Base-by-base conservation (phyloP, 2,888 invertebrate species). In the Protophormia terraenovae region DNA sequence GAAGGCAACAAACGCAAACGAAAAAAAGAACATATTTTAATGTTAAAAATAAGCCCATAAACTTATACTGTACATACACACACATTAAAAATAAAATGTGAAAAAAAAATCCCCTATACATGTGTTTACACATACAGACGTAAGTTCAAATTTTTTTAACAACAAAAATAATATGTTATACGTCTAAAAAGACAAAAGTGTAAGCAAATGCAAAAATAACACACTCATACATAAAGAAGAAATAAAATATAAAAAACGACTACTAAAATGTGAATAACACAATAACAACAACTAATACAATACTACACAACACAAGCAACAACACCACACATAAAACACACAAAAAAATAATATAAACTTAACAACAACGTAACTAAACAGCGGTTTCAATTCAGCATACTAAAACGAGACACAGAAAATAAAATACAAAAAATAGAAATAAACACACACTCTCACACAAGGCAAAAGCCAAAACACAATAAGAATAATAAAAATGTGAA, bases 151-250 rank as follows among this genome's bases (percentile, higher is more conserved):
- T 19, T 32, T 5, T 60, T 62, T 73, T 8, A 19, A 47, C 4
- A 53, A 53, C 14, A 22, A 41, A 41, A 22, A 3, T 22, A 16
- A 14, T n/a, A 47, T 71, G 60, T 60, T 60, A 47, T 78, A n/a
- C 27, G 19, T 78, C 38, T 19, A 50, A 67, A 53, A n/a, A 60
- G 24, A 12, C 32, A 38, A 78, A 69, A 55, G n/a, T 76, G 47
- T 67, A 72, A 73, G 47, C 82, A 69, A 85, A 82, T 69, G 77
- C 82, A 77, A 85, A 83, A 85, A 78, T 76, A 78, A 73, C 38
- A 81, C 66, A 64, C 66, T 77, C 16, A 60, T 72, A 41, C 6
- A n/a, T 5, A 38, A n/a, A 67, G 16, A 22, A 38, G 22, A 22
- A 22, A 69, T n/a, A 12, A 50, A 69, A 38, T 35, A 32, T 58